These are phyloP conservation scores for Dorcus hopei DNA, from an alignment of 2,888 invertebrate genomes.

Conservation along the genomic window DNA sequence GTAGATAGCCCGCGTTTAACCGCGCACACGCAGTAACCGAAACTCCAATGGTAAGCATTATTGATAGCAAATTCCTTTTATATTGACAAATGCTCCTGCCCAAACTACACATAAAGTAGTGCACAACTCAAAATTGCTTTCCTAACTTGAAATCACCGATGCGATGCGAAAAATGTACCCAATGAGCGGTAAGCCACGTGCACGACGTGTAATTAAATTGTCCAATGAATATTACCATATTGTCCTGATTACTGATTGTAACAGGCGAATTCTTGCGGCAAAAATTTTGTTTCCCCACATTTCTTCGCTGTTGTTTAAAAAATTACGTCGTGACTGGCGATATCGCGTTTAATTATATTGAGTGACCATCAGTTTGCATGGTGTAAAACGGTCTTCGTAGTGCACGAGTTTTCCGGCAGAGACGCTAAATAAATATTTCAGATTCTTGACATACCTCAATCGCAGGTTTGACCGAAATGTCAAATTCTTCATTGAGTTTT, in stretches of 20 bases:
- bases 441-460: conserved; percentile 64
- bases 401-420: conserved; percentile 56
- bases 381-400: background rate
- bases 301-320: too few relatives aligned
- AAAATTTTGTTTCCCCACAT: too few relatives aligned
- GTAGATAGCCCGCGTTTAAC: too few relatives aligned
- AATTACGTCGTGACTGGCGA: too few relatives aligned
- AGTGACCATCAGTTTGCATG: too few relatives aligned
- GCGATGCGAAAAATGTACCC: conserved; percentile 35
- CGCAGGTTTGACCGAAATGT: conserved; percentile 71
- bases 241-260: background rate
- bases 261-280: background rate
- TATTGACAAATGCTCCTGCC: background rate
- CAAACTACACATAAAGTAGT: background rate
- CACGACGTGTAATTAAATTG: conserved; percentile 14
- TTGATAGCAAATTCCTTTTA: too few relatives aligned
- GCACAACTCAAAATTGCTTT: conserved; percentile 32
- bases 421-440: conserved; percentile 66
- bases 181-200: conserved; percentile 28
- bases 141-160: conserved; percentile 32
- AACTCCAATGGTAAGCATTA: too few relatives aligned
- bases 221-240: background rate
- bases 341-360: too few relatives aligned
- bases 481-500: conserved; percentile 57
- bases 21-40: too few relatives aligned